Evolutionary conservation across 2,888 invertebrate genomes (phyloP), one percentile per base, ranked within the genome.

Genomic region (Seira ritae): DNA sequence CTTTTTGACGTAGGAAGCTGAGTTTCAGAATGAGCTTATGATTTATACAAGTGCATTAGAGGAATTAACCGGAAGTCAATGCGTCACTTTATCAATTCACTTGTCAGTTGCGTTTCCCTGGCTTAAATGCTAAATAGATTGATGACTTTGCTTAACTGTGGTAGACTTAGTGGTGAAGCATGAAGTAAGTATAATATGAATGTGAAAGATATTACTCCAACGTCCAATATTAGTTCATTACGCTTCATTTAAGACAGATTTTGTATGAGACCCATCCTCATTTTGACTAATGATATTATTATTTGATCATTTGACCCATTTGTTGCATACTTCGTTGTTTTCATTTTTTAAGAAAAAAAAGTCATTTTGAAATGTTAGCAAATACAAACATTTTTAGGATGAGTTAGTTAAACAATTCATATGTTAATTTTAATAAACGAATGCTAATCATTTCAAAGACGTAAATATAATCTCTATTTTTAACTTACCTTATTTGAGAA

Each of bases 21-120:
- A 10, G 10, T 12, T 67, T 12, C n/a, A 6, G 12, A 15, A 12
- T 24, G 6, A 10, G 17, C 8, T n/a, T 67, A 3, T 67, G 24
- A 24, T 24, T 3, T 22, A 60, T 60, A 8, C 17, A 60, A 10
- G 17, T n/a, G 17, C n/a, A 60, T 60, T 60, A 15, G 17, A 60
- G 31, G 70, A 71, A 70, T 71, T 68, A 73, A 69, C 80, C 80
- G 80, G 80, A 80, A 80, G 80, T 69, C 20, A 74, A 69, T 80
- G 80, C 70, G 80, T 70, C 70, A 69, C 46, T 73, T 80, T 80
- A 80, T 74, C 72, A 74, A 69, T 50, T 65, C 62, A 46, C 69
- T 74, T 80, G 80, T 80, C 80, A 80, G 74, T n/a, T 72, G 4
- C 4, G 17, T 60, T n/a, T 60, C n/a, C 10, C 60, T 60, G 60